phyloP scores from a whole-genome alignment of 2,888 invertebrate genomes.

The Eupelmus urozonus region DNA sequence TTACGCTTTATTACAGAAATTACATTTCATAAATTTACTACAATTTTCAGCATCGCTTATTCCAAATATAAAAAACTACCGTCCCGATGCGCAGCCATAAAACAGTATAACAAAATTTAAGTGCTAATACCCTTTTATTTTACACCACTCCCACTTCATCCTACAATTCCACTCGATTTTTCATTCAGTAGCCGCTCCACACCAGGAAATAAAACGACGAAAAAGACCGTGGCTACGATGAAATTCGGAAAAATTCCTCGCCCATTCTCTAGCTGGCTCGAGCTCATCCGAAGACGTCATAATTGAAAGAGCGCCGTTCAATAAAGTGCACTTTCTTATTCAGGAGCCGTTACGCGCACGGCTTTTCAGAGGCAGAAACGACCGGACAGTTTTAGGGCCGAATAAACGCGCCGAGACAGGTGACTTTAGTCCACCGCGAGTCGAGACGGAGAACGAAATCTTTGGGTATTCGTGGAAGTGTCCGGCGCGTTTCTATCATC shows the following conservation, averaged over 20 bases:
- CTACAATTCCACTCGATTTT: slow-evolving; percentile 9
- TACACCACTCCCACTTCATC: not conserved
- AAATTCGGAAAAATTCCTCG: slow-evolving; percentile 35
- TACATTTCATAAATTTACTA: no score
- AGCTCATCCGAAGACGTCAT: slow-evolving; percentile 21
- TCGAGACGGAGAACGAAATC: not conserved
- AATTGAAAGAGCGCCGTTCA: slow-evolving; percentile 45
- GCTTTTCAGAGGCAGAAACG: not conserved
- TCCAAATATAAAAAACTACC: no score
- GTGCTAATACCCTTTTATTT: not conserved
- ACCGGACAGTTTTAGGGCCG: slow-evolving; percentile 39
- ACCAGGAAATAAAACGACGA: slow-evolving; percentile 17
- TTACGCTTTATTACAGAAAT: no score
- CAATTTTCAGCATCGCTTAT: no score
- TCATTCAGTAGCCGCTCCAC: slow-evolving; percentile 21
- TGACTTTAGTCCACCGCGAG: slow-evolving; percentile 40
- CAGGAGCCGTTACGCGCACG: slow-evolving; percentile 3
- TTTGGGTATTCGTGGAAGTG: slow-evolving; percentile 4
- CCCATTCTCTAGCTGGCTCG: not conserved
- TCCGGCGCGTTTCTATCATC: not conserved
- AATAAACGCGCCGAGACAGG: slow-evolving; percentile 38
- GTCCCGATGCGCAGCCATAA: no score
- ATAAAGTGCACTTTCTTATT: slow-evolving; percentile 46
- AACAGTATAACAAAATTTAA: slow-evolving; percentile 15
- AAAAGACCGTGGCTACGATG: slow-evolving; percentile 33